Evolutionary conservation across 2,888 invertebrate species (phyloP), one percentile per base, ranked within the genome.

Genomic region (Mythimna lalbum): DNA sequence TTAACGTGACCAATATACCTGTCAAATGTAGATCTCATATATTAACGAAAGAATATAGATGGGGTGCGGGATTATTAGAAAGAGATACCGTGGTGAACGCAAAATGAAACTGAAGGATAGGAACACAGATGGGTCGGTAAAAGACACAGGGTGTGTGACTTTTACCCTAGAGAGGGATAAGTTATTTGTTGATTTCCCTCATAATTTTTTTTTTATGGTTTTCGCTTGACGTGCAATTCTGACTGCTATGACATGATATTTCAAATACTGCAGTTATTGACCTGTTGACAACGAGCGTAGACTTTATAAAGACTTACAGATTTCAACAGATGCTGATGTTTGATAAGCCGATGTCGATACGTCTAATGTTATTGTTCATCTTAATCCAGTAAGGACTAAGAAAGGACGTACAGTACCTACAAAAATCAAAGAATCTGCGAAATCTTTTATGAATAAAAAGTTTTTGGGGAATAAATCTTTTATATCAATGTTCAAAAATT

Each of bases 251-350:
- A 56, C 23, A 19, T 17, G 60, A 27, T 61, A 36, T 61, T 77
- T 21, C 36, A 19, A 55, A 27, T 31, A 50, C 33, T 39, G 12
- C 50, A 36, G 57, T 31, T 27, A 43, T 62, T 63, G 47, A 63
- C 59, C 50, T 49, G 19, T 19, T 52, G 70, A n/a, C n/a, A n/a
- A n/a, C n/a, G n/a, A n/a, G n/a, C n/a, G n/a, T n/a, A n/a, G n/a
- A 57, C 66, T 69, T 63, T 33, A 63, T 65, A 27, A 23, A 63
- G 12, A 49, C 36, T 47, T 63, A 17, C 76, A 61, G 19, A 50
- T 63, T 53, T 12, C 76, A 50, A 69, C 39, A 57, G 21, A 53
- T 55, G 21, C 31, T 39, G 55, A 52, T 69, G 23, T 55, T 61
- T 43, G 63, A 59, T 63, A 62, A 57, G n/a, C 10, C 10, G n/a